A percentile compares a stretch with the other conserved stretches of the same genome.
Evolutionary conservation across 2,113 vertebrate species (phyloP).

Genomic region (Catharus fuscescens): DNA sequence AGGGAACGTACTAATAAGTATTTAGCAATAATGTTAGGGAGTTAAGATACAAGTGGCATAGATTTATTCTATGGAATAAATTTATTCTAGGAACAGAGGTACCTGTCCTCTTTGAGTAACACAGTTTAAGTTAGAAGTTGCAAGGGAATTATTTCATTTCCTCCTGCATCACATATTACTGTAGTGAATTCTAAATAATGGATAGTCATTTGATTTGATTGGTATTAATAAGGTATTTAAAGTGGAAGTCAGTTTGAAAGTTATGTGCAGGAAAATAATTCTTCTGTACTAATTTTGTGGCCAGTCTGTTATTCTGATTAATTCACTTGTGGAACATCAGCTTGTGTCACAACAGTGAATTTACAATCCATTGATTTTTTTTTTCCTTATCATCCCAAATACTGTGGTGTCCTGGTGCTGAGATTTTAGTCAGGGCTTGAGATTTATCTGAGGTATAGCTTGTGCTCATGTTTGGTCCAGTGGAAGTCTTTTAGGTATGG

Average conservation of each 20-base stretch:
- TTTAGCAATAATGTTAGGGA: not conserved
- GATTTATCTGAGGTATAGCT: not conserved
- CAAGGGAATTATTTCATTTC: not conserved
- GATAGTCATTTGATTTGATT: not conserved
- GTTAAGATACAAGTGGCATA: fast-evolving
- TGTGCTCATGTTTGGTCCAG: not conserved
- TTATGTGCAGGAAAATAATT: not conserved
- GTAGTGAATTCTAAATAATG: not conserved
- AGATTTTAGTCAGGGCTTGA: not conserved
- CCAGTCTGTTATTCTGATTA: not conserved
- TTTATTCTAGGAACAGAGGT: not conserved
- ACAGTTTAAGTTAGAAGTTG: not conserved
- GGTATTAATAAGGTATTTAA: not conserved
- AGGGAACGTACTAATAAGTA: not conserved
- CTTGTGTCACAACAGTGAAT: not conserved
- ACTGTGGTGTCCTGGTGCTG: not conserved
- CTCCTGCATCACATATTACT: not conserved
- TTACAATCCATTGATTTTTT: not conserved
- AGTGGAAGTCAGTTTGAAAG: not conserved
- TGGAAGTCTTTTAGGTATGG: not conserved
- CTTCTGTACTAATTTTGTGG: not conserved
- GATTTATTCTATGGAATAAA: not conserved
- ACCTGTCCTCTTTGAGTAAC: not conserved
- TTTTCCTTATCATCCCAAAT: not conserved
- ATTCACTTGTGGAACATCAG: not conserved